Base-by-base conservation (phyloP, 2,113 vertebrate genomes). In the Eubucco bourcierii region DNA sequence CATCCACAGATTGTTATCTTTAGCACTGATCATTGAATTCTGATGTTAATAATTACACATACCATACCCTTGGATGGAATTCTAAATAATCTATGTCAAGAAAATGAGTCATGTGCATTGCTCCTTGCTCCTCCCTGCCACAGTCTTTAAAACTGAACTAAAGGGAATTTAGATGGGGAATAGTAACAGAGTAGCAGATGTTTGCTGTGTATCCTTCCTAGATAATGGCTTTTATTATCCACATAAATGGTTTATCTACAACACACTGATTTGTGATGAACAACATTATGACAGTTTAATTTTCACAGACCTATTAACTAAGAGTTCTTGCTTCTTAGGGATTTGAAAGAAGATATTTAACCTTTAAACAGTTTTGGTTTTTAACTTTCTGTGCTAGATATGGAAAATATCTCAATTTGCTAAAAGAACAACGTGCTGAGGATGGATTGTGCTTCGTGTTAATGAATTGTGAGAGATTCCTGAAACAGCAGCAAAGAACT, bases 401-500 rank as follows among this genome's bases (percentile, higher is more conserved):
- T 27, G 99, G 99, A 63, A 96, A 96, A 73, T 96, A 96, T 59
- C 98, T 99, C 27, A 97, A 95, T 72, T 91, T 99, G 8, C 91
- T 99, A 27, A 94, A 96, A 64, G 98, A 98, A 31, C 95, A 98
- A n/a, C 95, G 97, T 55, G 96, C 98, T 9, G 98, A 96, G 81
- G 92, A 95, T 44, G 97, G 97, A 11, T 90, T 99, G 31, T 95
- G 88, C 46, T 97, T 98, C 11, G 96, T 99, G 10, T 94, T 99
- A 90, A 97, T 97, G 88, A 98, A 98, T 64, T 97, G 98, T 86
- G 98, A 98, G 84, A 96, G 92, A 74, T 98, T 98, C 91, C 95
- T 99, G 86, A 98, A 98, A 77, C 97, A 98, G 10, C 98, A 99
- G 86, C 98, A 96, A 89, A 82, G 92, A 29, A 53, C 90, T 24